phyloP scores from a whole-genome alignment of 2,113 vertebrate genomes.

The Arizona elegans region DNA sequence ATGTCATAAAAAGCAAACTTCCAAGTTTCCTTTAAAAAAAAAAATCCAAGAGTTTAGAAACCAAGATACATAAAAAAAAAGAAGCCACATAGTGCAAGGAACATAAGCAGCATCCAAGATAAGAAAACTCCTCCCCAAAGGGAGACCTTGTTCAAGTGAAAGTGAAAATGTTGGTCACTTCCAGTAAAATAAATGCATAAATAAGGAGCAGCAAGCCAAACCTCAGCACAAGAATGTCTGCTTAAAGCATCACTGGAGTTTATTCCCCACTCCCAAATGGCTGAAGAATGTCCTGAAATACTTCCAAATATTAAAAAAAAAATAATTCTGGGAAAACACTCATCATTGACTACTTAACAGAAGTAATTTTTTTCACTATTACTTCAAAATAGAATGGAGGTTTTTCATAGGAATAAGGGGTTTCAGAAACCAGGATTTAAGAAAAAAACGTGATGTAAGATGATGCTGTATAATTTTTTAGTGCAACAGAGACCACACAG shows the following conservation, averaged over 20 bases:
- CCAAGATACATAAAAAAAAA: background rate
- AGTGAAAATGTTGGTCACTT: background rate
- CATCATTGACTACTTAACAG: background rate
- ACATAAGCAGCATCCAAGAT: background rate
- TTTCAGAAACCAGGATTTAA: background rate
- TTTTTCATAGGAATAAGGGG: background rate
- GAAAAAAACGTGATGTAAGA: background rate
- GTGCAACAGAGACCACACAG: background rate
- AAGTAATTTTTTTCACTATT: background rate
- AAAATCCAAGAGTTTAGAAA: background rate
- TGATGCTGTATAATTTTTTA: background rate
- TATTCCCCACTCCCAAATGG: background rate
- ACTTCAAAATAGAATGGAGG: background rate
- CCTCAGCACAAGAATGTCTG: background rate
- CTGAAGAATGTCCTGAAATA: background rate
- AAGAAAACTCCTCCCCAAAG: background rate
- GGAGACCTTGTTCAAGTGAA: background rate
- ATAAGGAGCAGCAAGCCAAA: background rate
- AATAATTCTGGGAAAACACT: background rate
- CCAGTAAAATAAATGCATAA: background rate
- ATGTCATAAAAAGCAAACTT: slow-evolving; percentile 20
- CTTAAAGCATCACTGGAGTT: background rate
- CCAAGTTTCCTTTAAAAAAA: background rate
- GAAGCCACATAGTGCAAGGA: background rate
- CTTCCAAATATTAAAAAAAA: background rate